Evolutionary conservation across 2,113 vertebrate species (phyloP).

Genomic region (Cavia aperea): DNA sequence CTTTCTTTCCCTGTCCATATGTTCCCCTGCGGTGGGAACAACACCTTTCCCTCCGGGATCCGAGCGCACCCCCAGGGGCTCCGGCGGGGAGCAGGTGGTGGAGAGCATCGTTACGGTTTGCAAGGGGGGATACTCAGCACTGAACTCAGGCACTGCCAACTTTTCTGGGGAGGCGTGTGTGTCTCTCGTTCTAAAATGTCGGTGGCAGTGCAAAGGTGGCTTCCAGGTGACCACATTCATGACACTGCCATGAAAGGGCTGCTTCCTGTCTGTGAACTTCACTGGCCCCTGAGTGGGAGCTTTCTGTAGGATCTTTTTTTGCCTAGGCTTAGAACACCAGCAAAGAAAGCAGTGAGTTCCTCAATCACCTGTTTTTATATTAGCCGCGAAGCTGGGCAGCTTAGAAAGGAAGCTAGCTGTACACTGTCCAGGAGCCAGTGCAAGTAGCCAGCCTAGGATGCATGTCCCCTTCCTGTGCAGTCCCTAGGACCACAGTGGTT

Average conservation of each 20-base stretch:
- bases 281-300: background rate
- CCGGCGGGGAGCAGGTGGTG: slow-evolving; percentile 45
- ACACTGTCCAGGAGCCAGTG: background rate
- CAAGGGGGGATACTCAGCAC: slow-evolving; percentile 25
- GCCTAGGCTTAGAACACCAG: background rate
- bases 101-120: background rate
- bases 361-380: background rate
- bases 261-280: background rate
- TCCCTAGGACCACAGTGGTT: background rate
- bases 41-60: slow-evolving; percentile 62
- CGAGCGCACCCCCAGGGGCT: slow-evolving; percentile 28
- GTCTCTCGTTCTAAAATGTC: background rate
- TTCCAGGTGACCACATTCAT: background rate
- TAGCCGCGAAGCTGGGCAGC: background rate
- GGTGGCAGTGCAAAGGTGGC: background rate
- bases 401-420: background rate
- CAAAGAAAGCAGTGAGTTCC: background rate
- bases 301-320: background rate
- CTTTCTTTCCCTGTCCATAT: slow-evolving; percentile 60
- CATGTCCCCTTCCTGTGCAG: background rate
- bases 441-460: background rate
- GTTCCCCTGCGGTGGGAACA: slow-evolving; percentile 55
- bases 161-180: background rate
- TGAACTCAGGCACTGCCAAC: background rate
- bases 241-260: background rate